These are phyloP conservation scores for Vipera latastei DNA, from an alignment of 2,797 vertebrate species.

Conservation along the genomic window DNA sequence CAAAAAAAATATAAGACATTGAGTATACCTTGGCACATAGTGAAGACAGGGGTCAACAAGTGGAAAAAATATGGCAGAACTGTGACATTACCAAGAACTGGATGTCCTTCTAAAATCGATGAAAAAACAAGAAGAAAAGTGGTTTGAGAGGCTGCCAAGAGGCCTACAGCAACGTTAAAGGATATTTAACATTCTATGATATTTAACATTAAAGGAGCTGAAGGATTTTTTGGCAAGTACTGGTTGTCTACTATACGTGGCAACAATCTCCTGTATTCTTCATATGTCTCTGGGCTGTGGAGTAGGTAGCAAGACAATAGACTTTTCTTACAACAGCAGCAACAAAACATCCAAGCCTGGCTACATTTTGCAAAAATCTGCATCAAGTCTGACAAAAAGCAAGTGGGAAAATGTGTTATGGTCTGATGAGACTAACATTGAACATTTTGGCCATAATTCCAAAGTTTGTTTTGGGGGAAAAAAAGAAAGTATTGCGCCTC, in stretches of 20 bases:
- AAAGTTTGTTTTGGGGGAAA: neutral
- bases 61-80: neutral
- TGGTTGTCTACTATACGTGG: too few species aligned
- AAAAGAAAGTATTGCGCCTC: neutral
- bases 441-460: neutral
- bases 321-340: neutral
- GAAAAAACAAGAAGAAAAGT: neutral
- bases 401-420: neutral
- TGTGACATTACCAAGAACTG: neutral
- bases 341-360: neutral
- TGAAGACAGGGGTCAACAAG: too few species aligned
- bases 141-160: neutral
- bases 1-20: too few species aligned
- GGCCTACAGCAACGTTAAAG: neutral
- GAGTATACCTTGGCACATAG: too few species aligned
- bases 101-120: neutral
- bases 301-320: neutral
- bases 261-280: too few species aligned
- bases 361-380: neutral
- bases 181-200: neutral
- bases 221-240: neutral
- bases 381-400: neutral
- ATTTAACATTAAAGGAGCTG: neutral
- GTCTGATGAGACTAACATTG: neutral
- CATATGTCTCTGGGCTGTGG: too few species aligned